Evolutionary conservation across 2,797 vertebrate species (phyloP), one percentile per base, ranked within the genome.

Genomic region (Cygnus olor): DNA sequence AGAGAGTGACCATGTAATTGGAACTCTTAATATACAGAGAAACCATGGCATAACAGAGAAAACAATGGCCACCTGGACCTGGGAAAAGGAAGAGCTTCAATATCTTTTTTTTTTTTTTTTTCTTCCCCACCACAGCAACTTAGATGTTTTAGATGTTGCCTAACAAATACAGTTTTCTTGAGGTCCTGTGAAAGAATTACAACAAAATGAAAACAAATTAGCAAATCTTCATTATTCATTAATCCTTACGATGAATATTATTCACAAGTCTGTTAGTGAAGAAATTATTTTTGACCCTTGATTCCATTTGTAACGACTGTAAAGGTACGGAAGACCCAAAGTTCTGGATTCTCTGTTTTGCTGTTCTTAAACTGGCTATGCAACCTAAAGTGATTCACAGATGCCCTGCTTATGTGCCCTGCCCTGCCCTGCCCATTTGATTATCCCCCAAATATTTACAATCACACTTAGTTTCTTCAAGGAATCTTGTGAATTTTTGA

Each of bases 41-140:
- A 54, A 54, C 32, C 14, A 45, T 3, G 7, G 1, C 1, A 4
- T 19, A 32, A 28, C 0, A 1, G 9, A 40, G 24, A 17, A 8
- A 36, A n/a, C 17, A 24, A 2, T 2, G 0, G 6, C 72, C n/a
- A 65, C 3, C 6, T 54, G 20, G 6, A 3, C 57, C 19, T 49
- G 21, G 47, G 22, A 49, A 22, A 69, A 56, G 28, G 3, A 68
- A 1, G 3, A 61, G 3, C 4, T 61, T 49, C 80, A 8, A 3
- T 38, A 9, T 53, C 0, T 49, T 49, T 24, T 49, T 49, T 49
- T 49, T 49, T 49, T 42, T 16, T 42, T 42, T 40, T 40, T 40
- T 14, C 45, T 47, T 49, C 47, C 47, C 36, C 14, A 56, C 3
- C 9, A 42, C 4, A 58, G 21, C 1, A 16, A 24, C 9, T 79